Base-by-base conservation (phyloP, 1,140 invertebrate genomes). In the Leptoteleia sp. region DNA sequence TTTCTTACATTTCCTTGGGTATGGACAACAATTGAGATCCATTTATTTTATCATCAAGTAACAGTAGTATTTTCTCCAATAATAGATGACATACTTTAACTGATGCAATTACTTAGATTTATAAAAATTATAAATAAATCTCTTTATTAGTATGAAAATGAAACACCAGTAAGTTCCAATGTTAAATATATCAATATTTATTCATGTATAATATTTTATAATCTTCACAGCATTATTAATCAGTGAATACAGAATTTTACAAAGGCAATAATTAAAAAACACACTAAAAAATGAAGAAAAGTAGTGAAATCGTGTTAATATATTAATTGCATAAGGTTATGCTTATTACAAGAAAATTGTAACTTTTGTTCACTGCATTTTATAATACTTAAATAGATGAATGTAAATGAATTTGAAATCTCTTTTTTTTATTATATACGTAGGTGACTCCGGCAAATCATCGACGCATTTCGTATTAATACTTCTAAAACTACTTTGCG, bases 161-260 rank as follows among this genome's bases (percentile, higher is more conserved):
- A n/a, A n/a, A n/a, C n/a, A n/a, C n/a, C n/a, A n/a, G n/a, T n/a
- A n/a, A n/a, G n/a, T n/a, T n/a, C n/a, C 47, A 76, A 62, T 71
- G 65, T 80, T 80, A 76, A 76, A 80, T 76, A 73, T 73, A 77
- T 71, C 37, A 25, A 61, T 82, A 81, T 76, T 81, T 84, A 81
- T 81, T 80, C 80, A 78, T 82, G 75, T 82, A 80, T 80, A 81
- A 80, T 83, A 79, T 82, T 81, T 25, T 82, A 80, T 83, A 81
- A 79, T 72, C 78, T 81, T 84, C 82, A 85, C 84, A 87, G 79
- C 82, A 81, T 84, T 85, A 87, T 83, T 86, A 72, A 76, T 80
- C 40, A 86, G 79, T 76, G 62, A 73, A 83, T 87, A 84, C 79
- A 85, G 78, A 85, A 85, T 84, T 86, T 87, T 82, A 85, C 83